Evolutionary conservation across 2,888 invertebrate genomes (phyloP), one percentile per base, ranked within the genome.

Genomic region (Physocephala rufipes): DNA sequence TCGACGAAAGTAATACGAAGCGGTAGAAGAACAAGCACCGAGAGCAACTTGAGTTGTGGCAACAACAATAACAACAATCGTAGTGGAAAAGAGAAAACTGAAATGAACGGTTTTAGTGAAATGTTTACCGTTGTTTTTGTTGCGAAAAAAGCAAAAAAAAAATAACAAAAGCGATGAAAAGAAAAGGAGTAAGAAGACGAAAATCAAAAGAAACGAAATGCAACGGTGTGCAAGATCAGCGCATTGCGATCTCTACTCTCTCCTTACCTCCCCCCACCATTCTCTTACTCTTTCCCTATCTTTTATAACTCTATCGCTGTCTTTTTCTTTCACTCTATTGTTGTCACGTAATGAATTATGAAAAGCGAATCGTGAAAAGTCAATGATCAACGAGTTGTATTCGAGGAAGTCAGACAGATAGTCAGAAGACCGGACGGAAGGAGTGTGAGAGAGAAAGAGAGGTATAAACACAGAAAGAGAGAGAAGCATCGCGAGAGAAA

Each of bases 281-380:
- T 43, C 59, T 47, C 59, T 59, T 47, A 47, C 59, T 43, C 47
- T 58, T 26, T 24, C 51, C 43, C 36, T 62, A 51, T 21, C 19
- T 55, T 30, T 24, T 30, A 26, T 19, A 36, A 12, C 49, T 70
- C 12, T 51, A 13, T 24, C 49, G 15, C 63, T 49, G 24, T 58
- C 28, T 13, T 49, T n/a, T 36, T 36, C 36, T 26, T n/a, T 62
- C 55, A 61, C 13, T 21, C n/a, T 28, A 19, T 49, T 21, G 45
- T 24, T 30, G 30, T 45, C 43, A 26, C 30, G 63, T 61, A 58
- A 58, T 45, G 30, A 58, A 28, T 19, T 15, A 28, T 2, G 76
- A 79, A 80, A 82, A 78, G 79, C 74, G 78, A 81, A 75, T 74
- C 76, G 78, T 71, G 77, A 76, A 82, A 81, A 81, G 81, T 82